Evolutionary conservation across 92 coral and sea anemone species (phyloP), one percentile per base, ranked within the genome.

Genomic region (Parazoanthus swiftii): DNA sequence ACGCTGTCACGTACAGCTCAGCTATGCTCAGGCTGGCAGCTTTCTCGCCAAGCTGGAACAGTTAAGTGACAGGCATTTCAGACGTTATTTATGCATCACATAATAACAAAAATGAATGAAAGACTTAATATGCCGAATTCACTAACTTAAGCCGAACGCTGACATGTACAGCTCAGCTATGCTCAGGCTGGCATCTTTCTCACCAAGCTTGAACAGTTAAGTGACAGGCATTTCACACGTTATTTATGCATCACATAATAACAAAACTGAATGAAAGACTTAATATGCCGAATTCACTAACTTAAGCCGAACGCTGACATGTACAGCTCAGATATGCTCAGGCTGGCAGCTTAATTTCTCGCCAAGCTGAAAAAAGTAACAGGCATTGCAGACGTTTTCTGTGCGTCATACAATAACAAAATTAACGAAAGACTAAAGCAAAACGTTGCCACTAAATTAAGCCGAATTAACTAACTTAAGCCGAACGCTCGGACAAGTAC

Each of bases 1-100:
- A 96, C 7, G 99, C 99, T n/a, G 85, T 81, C 66, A 96, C 99
- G 38, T 95, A 93, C 81, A 93, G 92, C 89, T 96, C 99, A 21
- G 99, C 99, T 36, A 96, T 94, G 75, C 92, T 96, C 59, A 96
- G 97, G 66, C 94, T 92, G 18, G 99, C 99, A 4, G 99, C 98
- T 63, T 92, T 93, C 81, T 96, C 98, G 23, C 99, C 99, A 50
- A 90, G 92, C 99, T 96, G 88, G 46, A 93, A 89, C 38, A 74
- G n/a, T n/a, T n/a, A n/a, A 77, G 89, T n/a, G 43, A 83, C 8
- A 13, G 59, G 13, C 20, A 63, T 63, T 3, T 0, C 14, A 63
- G 70, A 20, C 20, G 59, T 54, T 11, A 54, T 13, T 54, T 2
- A 0, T 54, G 20, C 18, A 54, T 54, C 59, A 54, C 2, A 54